Conservation (phyloP, 2,113 vertebrate genomes). For the Eidolon helvum region DNA sequence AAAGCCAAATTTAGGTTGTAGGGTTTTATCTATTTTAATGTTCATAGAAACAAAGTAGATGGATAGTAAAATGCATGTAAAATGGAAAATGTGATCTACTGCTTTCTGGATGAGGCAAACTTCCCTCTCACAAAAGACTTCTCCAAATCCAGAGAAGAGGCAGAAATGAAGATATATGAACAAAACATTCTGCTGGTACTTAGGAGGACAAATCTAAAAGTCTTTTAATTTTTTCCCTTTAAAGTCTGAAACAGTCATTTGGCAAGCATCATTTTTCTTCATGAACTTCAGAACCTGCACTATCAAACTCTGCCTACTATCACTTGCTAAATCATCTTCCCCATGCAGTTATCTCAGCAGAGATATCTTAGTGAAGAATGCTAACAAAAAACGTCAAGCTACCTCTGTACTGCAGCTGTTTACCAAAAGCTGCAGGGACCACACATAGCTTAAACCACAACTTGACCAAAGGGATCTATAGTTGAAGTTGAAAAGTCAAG, state of each 20-base stretch:
- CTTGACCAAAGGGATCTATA: neutral
- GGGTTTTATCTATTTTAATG: constrained; percentile 6
- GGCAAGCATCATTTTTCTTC: neutral
- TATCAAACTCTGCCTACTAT: neutral
- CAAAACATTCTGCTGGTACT: neutral
- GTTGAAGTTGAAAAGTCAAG: constrained; percentile 5
- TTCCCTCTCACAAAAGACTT: neutral
- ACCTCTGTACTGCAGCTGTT: neutral
- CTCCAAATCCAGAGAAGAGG: neutral
- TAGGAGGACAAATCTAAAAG: neutral
- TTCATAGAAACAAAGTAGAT: neutral
- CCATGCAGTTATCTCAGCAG: neutral
- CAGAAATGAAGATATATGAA: neutral
- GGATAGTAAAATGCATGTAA: neutral
- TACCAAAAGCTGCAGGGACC: neutral
- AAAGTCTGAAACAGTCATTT: constrained; percentile 8
- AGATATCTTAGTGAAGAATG: neutral
- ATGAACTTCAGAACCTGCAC: neutral
- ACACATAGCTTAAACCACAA: neutral
- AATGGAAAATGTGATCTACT: neutral
- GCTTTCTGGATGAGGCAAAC: neutral
- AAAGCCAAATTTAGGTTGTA: constrained; percentile 60
- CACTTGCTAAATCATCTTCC: neutral
- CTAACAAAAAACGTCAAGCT: neutral
- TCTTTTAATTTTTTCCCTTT: constrained; percentile 48